Evolutionary conservation across 2,797 vertebrate species (phyloP).

Genomic region (Etheostoma nigrum): DNA sequence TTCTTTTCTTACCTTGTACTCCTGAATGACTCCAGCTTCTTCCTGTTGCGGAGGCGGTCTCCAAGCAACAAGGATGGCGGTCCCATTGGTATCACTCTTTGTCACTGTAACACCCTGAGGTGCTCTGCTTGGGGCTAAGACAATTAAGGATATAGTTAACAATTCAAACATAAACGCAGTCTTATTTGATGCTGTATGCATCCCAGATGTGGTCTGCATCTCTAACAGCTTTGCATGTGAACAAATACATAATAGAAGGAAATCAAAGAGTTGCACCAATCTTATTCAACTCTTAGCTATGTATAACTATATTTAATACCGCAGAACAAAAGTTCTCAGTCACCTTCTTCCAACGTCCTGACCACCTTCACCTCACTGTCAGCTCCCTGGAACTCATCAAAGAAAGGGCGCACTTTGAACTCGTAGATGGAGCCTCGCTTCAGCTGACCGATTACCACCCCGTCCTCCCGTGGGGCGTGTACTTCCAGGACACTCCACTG

Average conservation of each 20-base stretch:
- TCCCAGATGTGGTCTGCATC: not conserved
- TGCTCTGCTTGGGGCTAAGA: conserved; percentile 91
- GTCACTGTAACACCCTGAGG: conserved; percentile 93
- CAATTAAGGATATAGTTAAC: conserved; percentile 48
- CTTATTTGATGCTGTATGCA: not conserved
- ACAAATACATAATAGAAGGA: not conserved
- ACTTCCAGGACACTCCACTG: conserved; percentile 95
- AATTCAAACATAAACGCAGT: conserved; percentile 15
- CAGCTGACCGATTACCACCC: conserved; percentile 90
- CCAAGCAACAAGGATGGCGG: conserved; percentile 94
- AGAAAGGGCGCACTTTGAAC: conserved; percentile 98
- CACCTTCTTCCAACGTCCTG: conserved; percentile 97
- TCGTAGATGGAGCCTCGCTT: conserved; percentile 95
- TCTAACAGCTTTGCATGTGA: not conserved
- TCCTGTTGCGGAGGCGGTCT: conserved; percentile 92
- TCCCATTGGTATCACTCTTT: conserved; percentile 93
- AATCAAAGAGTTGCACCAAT: not conserved
- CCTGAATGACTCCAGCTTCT: conserved; percentile 93
- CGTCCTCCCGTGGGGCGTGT: conserved; percentile 89
- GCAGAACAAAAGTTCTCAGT: conserved; percentile 30
- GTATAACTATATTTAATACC: not conserved
- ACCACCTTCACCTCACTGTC: conserved; percentile 97
- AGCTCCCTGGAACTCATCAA: conserved; percentile 98
- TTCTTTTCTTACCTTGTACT: conserved; percentile 91
- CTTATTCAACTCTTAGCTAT: not conserved